phyloP scores from a whole-genome alignment of 1,140 invertebrate genomes.

The Dendroctonus ponderosae region DNA sequence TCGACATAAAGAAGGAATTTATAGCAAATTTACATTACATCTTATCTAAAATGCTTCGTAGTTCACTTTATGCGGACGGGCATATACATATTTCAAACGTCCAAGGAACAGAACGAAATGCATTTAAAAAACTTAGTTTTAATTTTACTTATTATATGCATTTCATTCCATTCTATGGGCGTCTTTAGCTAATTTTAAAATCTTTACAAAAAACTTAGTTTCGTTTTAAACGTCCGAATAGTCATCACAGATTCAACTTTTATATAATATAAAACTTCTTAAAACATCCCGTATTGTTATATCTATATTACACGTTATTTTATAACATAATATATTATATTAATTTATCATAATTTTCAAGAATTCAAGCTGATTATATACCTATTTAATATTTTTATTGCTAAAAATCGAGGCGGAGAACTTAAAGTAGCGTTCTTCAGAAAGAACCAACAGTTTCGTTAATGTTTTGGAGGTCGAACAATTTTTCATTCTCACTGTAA shows the following conservation, averaged over 20 bases:
- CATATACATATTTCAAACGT: constrained; percentile 4
- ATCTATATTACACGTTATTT: neutral
- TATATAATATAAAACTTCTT: constrained; percentile 10
- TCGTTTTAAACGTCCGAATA: constrained; percentile 7
- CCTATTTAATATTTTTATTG: too few species aligned
- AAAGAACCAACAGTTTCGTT: too few species aligned
- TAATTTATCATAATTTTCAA: neutral
- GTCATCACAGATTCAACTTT: constrained; percentile 29
- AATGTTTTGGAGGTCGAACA: neutral
- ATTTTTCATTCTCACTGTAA: neutral
- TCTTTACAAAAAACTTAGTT: too few species aligned
- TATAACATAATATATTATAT: constrained; percentile 2
- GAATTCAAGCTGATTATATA: neutral
- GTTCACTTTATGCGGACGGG: constrained; percentile 12
- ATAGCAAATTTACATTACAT: too few species aligned
- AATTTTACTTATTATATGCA: too few species aligned
- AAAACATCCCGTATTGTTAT: constrained; percentile 3
- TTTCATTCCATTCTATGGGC: too few species aligned
- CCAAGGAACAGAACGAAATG: neutral
- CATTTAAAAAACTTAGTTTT: too few species aligned
- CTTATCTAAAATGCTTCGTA: neutral
- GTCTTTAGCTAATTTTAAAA: too few species aligned
- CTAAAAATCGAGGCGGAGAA: too few species aligned
- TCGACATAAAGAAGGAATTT: too few species aligned
- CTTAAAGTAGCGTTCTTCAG: too few species aligned